Conservation (phyloP, 2,888 invertebrate species). For the Bhutanitis thaidina region DNA sequence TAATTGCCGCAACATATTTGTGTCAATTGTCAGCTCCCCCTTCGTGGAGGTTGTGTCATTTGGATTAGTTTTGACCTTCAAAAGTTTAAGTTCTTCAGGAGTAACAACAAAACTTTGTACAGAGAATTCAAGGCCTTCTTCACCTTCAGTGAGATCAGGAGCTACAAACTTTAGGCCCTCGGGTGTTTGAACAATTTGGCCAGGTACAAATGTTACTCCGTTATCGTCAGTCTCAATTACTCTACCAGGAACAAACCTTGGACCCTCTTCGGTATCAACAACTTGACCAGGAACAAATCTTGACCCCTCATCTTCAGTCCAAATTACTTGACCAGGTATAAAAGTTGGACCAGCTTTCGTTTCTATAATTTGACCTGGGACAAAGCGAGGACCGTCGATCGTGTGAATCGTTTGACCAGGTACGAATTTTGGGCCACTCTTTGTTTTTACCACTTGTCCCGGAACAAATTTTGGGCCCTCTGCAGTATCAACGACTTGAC, state of each 20-base stretch:
- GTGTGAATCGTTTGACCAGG: slow-evolving; percentile 87
- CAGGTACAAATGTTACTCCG: slow-evolving; percentile 87
- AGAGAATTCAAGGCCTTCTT: slow-evolving; percentile 84
- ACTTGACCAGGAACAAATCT: slow-evolving; percentile 84
- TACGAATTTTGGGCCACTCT: slow-evolving; percentile 82
- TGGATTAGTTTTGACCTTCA: slow-evolving; percentile 74
- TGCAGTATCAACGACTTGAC: slow-evolving; percentile 85
- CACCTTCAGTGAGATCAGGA: slow-evolving; percentile 83
- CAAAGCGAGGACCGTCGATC: slow-evolving; percentile 85
- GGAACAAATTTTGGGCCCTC: slow-evolving; percentile 87
- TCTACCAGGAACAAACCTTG: slow-evolving; percentile 86
- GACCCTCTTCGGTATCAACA: slow-evolving; percentile 85
- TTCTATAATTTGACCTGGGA: slow-evolving; percentile 88
- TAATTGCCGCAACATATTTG: slow-evolving; percentile 82
- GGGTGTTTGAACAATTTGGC: slow-evolving; percentile 87
- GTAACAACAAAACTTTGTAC: slow-evolving; percentile 84
- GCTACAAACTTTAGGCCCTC: slow-evolving; percentile 85
- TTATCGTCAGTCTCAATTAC: slow-evolving; percentile 85
- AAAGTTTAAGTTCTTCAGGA: slow-evolving; percentile 69
- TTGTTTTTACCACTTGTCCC: slow-evolving; percentile 87
- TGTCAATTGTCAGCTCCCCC: slow-evolving; percentile 82
- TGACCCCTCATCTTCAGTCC: slow-evolving; percentile 80
- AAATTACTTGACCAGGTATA: slow-evolving; percentile 88
- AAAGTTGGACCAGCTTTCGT: slow-evolving; percentile 88
- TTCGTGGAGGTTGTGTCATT: slow-evolving; percentile 74